These are phyloP conservation scores for Diorhabda elongata DNA, from an alignment of 1,140 invertebrate species.

Conservation along the genomic window DNA sequence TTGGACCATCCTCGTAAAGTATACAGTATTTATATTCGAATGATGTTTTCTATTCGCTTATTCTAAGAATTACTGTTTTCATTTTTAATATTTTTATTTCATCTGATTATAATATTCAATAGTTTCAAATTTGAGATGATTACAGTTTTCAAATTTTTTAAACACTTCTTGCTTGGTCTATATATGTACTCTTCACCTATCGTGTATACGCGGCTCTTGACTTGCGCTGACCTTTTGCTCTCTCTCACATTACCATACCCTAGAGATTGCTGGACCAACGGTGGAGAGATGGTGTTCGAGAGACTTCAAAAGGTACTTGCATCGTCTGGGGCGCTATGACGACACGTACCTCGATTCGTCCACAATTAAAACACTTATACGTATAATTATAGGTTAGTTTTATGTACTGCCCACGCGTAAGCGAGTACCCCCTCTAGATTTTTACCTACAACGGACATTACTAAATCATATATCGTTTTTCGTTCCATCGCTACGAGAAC, in stretches of 20 bases:
- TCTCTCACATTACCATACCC: conserved; percentile 47
- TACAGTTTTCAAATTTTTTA: not conserved
- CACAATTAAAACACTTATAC: conserved; percentile 47
- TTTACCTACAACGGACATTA: conserved; percentile 11
- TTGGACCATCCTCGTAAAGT: no score
- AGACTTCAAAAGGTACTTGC: conserved; percentile 5
- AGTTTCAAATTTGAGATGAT: no score
- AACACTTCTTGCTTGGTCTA: not conserved
- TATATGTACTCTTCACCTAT: conserved; percentile 29
- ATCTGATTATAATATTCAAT: no score
- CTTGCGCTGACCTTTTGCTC: conserved; percentile 45
- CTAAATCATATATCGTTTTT: no score
- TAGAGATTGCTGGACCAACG: conserved; percentile 32
- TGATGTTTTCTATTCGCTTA: no score
- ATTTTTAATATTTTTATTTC: no score
- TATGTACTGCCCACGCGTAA: conserved; percentile 40
- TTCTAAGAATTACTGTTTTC: no score
- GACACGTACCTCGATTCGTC: conserved; percentile 43
- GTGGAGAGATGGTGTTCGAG: conserved; percentile 16
- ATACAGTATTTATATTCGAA: no score
- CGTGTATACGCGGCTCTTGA: conserved; percentile 42
- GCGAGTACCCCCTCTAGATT: conserved; percentile 30
- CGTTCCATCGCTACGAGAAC: no score
- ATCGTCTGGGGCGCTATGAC: conserved; percentile 18
- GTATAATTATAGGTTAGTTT: conserved; percentile 45